Base-by-base conservation (phyloP, 2,113 vertebrate species). In the Mesembrinibis cayennensis region DNA sequence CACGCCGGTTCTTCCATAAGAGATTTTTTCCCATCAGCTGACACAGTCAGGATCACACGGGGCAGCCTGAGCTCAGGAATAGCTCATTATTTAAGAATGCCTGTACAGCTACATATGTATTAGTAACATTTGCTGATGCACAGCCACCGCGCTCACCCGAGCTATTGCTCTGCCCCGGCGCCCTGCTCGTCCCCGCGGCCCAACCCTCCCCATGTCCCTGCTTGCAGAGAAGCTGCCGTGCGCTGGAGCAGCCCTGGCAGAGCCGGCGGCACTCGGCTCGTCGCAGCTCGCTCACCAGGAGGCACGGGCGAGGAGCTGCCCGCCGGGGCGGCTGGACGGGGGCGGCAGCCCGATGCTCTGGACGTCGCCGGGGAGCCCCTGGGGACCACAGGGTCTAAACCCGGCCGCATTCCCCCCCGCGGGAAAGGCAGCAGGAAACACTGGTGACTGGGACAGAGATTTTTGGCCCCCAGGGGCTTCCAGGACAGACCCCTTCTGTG, bases 21-120 rank as follows among this genome's bases (percentile, higher is more conserved):
- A 55, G 49, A 27, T 74, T 88, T 81, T 95, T 95, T 16, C 76
- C 87, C 25, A 26, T 82, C 89, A 96, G 95, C 77, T 97, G 96
- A 84, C 83, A 82, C 20, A 59, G 86, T 86, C 94, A 90, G 71
- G 67, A 42, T 97, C 95, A 97, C 96, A 91, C 0, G 65, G 76
- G 87, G 25, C 56, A 69, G 45, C 45, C 47, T 11, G 70, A 40
- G 73, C 56, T 82, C 87, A 45, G 82, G 89, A 89, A 87, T 2
- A 89, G 77, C 50, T 91, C 8, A 1, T 65, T 71, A 11, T 66
- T 82, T 53, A 49, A 70, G 73, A 40, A 44, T 1, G 65, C 40
- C 63, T 34, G 14, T 34, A 16, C 3, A 2, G 56, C 40, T 44
- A 8, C 25, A 2, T 3, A 9, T 8, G 16, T 12, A 6, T 92